phyloP scores from a whole-genome alignment of 1,140 invertebrate species.

The Oscheius sp. region DNA sequence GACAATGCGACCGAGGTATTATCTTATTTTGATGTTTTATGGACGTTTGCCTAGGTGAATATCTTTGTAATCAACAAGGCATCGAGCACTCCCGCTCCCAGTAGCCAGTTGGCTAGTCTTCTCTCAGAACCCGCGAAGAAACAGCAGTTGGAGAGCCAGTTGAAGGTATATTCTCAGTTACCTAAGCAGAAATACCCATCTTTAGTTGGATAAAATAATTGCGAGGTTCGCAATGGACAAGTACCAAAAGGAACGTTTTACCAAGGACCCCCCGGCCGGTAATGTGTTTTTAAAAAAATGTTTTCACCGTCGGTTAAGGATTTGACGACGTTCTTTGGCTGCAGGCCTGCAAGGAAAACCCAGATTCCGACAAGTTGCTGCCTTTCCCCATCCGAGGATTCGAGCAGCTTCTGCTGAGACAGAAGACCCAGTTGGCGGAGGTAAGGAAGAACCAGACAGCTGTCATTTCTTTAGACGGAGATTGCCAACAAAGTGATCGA shows the following conservation, averaged over 20 bases:
- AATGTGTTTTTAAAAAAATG: not conserved
- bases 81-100: not conserved
- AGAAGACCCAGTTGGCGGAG: constrained; percentile 31
- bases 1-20: constrained; percentile 27
- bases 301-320: constrained; percentile 15
- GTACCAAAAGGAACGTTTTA: constrained; percentile 28
- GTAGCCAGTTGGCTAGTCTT: constrained; percentile 8
- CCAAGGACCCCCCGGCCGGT: constrained; percentile 33
- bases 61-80: constrained; percentile 23
- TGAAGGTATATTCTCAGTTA: too few species aligned
- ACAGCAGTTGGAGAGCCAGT: constrained; percentile 14
- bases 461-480: not conserved
- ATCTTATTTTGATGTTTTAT: constrained; percentile 3
- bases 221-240: constrained; percentile 33
- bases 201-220: constrained; percentile 27
- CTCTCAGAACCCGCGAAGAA: constrained; percentile 5
- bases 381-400: constrained; percentile 40
- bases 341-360: constrained; percentile 35
- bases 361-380: constrained; percentile 33
- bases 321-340: constrained; percentile 33
- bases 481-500: not conserved
- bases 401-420: constrained; percentile 28
- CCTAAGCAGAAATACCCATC: too few species aligned
- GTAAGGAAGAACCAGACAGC: not conserved
- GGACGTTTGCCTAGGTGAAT: not conserved